Conservation (phyloP, 1,140 invertebrate species). For the Cotesia glomerata region DNA sequence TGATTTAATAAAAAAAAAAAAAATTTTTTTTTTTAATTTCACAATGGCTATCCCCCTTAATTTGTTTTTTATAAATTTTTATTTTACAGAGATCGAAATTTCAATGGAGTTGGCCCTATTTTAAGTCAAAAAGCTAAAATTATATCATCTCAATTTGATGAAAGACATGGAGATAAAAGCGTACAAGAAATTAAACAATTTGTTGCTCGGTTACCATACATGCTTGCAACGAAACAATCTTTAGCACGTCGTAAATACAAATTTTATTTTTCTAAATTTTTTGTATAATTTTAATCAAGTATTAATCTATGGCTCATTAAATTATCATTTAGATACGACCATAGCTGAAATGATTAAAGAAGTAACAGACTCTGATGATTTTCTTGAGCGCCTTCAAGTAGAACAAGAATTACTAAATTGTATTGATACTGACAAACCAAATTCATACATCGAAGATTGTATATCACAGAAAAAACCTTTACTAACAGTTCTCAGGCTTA, state of each 20-base stretch:
- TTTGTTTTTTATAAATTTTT: background rate
- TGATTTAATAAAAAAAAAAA: too few species aligned
- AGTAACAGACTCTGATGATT: conserved; percentile 70
- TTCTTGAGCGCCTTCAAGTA: conserved; percentile 71
- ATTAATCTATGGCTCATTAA: conserved; percentile 7
- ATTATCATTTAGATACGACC: conserved; percentile 69
- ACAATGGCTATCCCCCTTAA: too few species aligned
- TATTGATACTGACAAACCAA: conserved; percentile 87
- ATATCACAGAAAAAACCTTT: conserved; percentile 85
- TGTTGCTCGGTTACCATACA: conserved; percentile 86
- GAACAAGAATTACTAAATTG: conserved; percentile 94
- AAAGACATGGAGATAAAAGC: conserved; percentile 83
- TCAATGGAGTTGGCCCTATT: conserved; percentile 86
- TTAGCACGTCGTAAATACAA: conserved; percentile 67
- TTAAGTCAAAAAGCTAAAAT: conserved; percentile 87
- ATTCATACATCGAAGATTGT: conserved; percentile 88
- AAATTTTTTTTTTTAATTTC: too few species aligned
- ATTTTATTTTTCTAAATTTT: background rate
- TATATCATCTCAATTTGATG: conserved; percentile 86
- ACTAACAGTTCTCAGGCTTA: conserved; percentile 82
- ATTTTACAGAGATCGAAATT: conserved; percentile 83
- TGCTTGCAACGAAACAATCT: conserved; percentile 87
- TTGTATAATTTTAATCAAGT: background rate
- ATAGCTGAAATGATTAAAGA: conserved; percentile 81
- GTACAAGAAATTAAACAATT: conserved; percentile 94